These are phyloP conservation scores for Lophius piscatorius DNA, from an alignment of 2,113 vertebrate species.

Conservation along the genomic window DNA sequence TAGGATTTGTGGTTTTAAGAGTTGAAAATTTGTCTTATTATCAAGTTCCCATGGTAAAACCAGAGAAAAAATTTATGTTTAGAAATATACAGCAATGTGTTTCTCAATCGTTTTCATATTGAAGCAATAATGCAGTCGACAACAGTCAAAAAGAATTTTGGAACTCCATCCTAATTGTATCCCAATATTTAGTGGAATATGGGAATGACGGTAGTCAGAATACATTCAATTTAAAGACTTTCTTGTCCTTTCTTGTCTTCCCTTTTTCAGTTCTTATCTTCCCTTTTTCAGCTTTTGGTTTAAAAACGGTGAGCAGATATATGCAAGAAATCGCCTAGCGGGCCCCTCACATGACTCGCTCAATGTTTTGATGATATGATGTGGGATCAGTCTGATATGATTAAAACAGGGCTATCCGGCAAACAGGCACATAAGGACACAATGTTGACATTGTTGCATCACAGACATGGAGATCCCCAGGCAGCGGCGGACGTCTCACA, in stretches of 20 bases:
- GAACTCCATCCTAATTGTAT: too few relatives aligned
- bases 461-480: conserved; percentile 32
- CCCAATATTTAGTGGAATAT: neutral
- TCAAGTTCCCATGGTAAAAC: neutral
- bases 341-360: conserved; percentile 45
- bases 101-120: too few relatives aligned
- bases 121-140: too few relatives aligned
- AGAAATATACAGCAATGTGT: too few relatives aligned
- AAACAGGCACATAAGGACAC: conserved; percentile 41
- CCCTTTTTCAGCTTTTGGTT: neutral
- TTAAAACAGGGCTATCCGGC: conserved; percentile 60
- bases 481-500: conserved; percentile 38
- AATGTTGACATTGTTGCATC: conserved; percentile 49
- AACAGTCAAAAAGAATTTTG: too few relatives aligned
- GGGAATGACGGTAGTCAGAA: neutral
- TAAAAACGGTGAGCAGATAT: conserved; percentile 21
- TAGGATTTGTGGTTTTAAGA: neutral
- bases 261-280: conserved; percentile 4
- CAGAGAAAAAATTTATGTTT: too few relatives aligned
- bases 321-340: conserved; percentile 9
- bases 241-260: conserved; percentile 32
- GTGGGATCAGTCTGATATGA: conserved; percentile 28
- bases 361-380: conserved; percentile 43
- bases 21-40: too few relatives aligned
- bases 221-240: neutral